Conservation (phyloP, 2,797 vertebrate genomes). For the Mergus octosetaceus region DNA sequence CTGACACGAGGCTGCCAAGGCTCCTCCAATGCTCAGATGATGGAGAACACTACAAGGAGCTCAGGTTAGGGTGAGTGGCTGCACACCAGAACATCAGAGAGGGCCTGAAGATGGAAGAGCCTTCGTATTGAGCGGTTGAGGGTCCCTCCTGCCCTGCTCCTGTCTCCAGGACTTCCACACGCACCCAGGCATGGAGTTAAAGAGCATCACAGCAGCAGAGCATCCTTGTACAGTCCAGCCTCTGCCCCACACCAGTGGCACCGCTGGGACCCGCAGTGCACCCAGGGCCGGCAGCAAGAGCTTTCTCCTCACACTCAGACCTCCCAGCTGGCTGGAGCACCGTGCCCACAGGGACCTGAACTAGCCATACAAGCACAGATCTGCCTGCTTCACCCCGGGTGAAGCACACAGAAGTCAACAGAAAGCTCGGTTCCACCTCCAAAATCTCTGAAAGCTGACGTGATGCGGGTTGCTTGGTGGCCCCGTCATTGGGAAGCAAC, state of each 20-base stretch:
- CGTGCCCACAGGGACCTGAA: not conserved
- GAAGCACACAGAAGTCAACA: not conserved
- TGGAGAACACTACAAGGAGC: accelerated
- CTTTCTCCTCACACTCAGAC: not conserved
- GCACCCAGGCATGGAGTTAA: not conserved
- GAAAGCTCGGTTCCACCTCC: not conserved
- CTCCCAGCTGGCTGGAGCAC: not conserved
- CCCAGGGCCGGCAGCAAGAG: not conserved
- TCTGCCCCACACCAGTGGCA: not conserved
- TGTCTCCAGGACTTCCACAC: not conserved
- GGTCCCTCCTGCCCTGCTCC: not conserved
- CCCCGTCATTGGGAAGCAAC: not conserved
- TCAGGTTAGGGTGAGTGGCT: accelerated
- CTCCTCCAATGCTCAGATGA: not conserved
- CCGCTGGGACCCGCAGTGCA: not conserved
- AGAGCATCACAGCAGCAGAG: not conserved
- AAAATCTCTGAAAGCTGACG: not conserved
- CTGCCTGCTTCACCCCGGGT: not conserved
- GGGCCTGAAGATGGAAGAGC: not conserved
- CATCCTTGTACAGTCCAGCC: accelerated
- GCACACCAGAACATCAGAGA: not conserved
- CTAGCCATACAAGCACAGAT: not conserved
- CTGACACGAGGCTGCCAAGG: not conserved
- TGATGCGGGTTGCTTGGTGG: accelerated
- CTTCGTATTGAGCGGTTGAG: accelerated